These are phyloP conservation scores for Drosophila teissieri DNA, from an alignment of 1,140 invertebrate genomes.

Conservation along the genomic window DNA sequence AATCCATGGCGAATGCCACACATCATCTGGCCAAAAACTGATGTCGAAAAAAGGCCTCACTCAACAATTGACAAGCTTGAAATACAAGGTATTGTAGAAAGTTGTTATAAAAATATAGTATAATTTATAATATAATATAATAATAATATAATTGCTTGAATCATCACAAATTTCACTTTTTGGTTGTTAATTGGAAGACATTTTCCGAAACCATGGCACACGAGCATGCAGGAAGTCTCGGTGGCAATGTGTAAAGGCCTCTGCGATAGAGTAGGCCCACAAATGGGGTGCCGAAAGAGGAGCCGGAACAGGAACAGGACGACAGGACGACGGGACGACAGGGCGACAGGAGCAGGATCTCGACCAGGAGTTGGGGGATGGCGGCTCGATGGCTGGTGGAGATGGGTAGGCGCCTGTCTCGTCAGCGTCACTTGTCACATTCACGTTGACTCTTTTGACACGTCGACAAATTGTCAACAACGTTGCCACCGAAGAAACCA, in stretches of 20 bases:
- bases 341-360: neutral
- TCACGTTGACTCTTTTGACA: conserved; percentile 78
- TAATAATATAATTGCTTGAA: too few species aligned
- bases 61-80: too few species aligned
- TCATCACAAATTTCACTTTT: too few species aligned
- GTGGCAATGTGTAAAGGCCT: neutral
- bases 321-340: neutral
- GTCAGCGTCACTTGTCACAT: conserved; percentile 78
- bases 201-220: neutral
- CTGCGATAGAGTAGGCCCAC: neutral
- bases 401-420: conserved; percentile 35
- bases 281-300: neutral
- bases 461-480: conserved; percentile 82
- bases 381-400: neutral
- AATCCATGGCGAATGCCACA: conserved; percentile 11
- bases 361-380: neutral
- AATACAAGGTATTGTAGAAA: too few species aligned
- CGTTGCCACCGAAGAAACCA: conserved; percentile 66
- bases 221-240: neutral
- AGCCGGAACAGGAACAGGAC: neutral
- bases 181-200: neutral
- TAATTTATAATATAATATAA: too few species aligned
- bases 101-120: too few species aligned
- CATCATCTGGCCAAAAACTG: neutral
- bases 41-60: too few species aligned